These are phyloP conservation scores for Zootermopsis nevadensis DNA, from an alignment of 2,888 invertebrate genomes.

Conservation along the genomic window DNA sequence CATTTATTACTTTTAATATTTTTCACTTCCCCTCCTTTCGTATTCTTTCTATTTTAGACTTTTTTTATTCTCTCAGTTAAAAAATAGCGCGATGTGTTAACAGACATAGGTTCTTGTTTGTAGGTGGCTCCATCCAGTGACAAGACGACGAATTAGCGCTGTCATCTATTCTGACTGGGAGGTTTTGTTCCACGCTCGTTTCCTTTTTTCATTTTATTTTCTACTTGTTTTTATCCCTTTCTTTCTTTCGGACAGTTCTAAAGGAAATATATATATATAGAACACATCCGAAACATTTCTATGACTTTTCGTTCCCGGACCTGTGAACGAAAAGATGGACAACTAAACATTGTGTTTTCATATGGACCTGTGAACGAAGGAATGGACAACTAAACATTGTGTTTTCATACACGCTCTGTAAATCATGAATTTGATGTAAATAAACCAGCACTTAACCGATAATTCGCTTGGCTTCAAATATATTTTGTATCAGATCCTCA, in stretches of 20 bases:
- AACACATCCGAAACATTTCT: too few species aligned
- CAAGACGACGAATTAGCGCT: conserved; percentile 39
- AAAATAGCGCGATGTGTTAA: conserved; percentile 30
- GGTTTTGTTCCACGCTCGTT: conserved; percentile 7
- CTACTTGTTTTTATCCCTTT: not conserved
- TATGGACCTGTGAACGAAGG: too few species aligned
- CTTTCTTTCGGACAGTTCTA: not conserved
- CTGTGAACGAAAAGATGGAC: not conserved
- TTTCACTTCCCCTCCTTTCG: conserved; percentile 8
- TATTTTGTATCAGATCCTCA: too few species aligned
- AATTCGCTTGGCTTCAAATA: too few species aligned
- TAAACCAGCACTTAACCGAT: too few species aligned
- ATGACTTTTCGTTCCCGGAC: not conserved
- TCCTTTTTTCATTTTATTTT: not conserved
- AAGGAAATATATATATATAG: too few species aligned
- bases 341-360: too few species aligned
- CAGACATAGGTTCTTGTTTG: conserved; percentile 28
- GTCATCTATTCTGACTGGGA: conserved; percentile 34
- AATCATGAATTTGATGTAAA: too few species aligned
- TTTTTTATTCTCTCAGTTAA: not conserved
- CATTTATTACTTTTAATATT: conserved; percentile 32
- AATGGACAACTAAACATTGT: too few species aligned
- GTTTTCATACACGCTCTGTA: too few species aligned
- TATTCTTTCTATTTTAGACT: not conserved
- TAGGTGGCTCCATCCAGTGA: conserved; percentile 37